Conservation (phyloP, 2,888 invertebrate genomes). For the Heliconius ethilla region DNA sequence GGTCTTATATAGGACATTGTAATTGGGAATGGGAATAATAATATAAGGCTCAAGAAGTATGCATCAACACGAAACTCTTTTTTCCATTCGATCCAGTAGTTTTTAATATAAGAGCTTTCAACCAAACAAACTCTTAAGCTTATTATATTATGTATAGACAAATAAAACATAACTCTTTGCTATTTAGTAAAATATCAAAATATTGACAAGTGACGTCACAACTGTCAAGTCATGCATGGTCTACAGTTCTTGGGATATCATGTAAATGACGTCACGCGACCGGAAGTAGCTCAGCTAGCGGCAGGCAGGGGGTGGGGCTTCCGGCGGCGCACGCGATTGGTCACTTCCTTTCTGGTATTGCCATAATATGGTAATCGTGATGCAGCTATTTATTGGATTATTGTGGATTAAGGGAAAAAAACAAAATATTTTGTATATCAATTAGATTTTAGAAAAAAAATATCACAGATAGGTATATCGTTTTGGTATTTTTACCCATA, state of each 20-base stretch:
- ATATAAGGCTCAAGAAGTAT: no score
- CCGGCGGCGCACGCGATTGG: slow-evolving; percentile 80
- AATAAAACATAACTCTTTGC: no score
- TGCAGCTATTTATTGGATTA: slow-evolving; percentile 78
- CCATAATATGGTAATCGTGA: slow-evolving; percentile 79
- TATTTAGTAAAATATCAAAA: slow-evolving; percentile 5
- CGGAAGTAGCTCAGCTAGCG: slow-evolving; percentile 74
- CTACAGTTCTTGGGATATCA: slow-evolving; percentile 66
- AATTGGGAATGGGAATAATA: neutral
- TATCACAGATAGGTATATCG: no score
- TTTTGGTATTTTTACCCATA: no score
- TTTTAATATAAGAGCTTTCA: no score
- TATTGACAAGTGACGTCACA: slow-evolving; percentile 10
- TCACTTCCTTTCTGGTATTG: slow-evolving; percentile 77
- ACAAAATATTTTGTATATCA: neutral
- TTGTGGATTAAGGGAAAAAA: slow-evolving; percentile 39
- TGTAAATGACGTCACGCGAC: slow-evolving; percentile 82
- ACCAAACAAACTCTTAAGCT: no score
- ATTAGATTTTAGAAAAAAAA: no score
- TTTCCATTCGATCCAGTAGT: no score
- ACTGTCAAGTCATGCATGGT: slow-evolving; percentile 54
- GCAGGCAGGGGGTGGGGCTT: slow-evolving; percentile 64
- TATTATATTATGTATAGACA: no score
- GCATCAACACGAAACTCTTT: no score
- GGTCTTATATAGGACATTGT: slow-evolving; percentile 19